Evolutionary conservation across 2,113 vertebrate species (phyloP).

Genomic region (Melanerpes formicivorus): DNA sequence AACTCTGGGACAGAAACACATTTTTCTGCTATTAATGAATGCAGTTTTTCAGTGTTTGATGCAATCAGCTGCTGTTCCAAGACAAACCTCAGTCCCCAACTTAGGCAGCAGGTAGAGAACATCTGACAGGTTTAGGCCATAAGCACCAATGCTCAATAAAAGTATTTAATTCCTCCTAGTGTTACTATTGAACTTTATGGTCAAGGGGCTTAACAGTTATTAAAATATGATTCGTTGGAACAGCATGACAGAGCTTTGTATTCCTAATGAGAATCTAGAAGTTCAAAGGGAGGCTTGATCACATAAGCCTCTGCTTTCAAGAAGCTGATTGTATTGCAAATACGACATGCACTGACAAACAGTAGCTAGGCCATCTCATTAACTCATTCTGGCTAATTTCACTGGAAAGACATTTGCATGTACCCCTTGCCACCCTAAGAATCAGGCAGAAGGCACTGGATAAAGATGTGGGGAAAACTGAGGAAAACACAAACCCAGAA

Average conservation of each 20-base stretch:
- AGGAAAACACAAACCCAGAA: background rate
- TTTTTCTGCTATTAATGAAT: background rate
- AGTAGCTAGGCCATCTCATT: background rate
- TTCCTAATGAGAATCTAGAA: background rate
- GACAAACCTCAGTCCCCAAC: background rate
- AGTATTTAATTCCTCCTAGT: slow-evolving; percentile 19
- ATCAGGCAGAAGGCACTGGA: background rate
- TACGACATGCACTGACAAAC: background rate
- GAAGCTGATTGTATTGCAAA: background rate
- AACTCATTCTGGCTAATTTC: background rate
- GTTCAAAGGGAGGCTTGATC: slow-evolving; percentile 51
- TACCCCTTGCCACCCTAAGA: background rate
- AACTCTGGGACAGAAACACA: background rate
- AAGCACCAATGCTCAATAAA: fast-evolving
- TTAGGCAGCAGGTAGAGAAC: background rate
- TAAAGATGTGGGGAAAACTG: background rate
- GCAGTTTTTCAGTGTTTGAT: fast-evolving
- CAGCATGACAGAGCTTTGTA: slow-evolving; percentile 11
- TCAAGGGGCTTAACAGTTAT: slow-evolving; percentile 20
- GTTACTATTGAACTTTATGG: background rate
- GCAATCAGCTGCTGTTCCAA: background rate
- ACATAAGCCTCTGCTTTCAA: background rate
- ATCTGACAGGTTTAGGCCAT: background rate
- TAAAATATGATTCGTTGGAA: slow-evolving; percentile 29
- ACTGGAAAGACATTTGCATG: background rate